Evolutionary conservation across 2,888 invertebrate species (phyloP), one percentile per base, ranked within the genome.

Genomic region (Aleiodes testaceus): DNA sequence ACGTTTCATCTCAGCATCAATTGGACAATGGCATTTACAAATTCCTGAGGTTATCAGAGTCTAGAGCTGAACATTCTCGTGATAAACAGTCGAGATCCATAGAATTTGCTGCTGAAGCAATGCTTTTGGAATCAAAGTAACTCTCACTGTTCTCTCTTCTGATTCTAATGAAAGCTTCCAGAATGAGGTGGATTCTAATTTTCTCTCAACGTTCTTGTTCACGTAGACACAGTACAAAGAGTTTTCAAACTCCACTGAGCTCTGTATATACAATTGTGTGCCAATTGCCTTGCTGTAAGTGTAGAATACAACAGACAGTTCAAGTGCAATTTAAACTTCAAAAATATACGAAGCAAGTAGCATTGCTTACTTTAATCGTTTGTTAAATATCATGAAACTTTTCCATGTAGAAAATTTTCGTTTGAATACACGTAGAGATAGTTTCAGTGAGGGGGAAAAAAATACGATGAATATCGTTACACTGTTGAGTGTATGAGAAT

Each of bases 281-380:
- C 77, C 79, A 84, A 47, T 82, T 90, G 0, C 92, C 92, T 0
- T 78, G 88, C 55, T 92, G 92, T 81, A 87, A 89, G 69, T 92
- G 92, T 77, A 36, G 36, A 88, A 90, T 0, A 81, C 85, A 0
- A 86, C 87, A 0, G 77, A 83, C 0, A 89, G 89, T 72, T 91
- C 91, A 45, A 89, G 88, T 69, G 87, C 85, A 22, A 80, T 91
- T 42, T 65, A 70, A 1, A 72, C 87, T 0, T 81, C 85, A 14
- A 84, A 90, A 72, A 88, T 88, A 14, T 91, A 91, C 9, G 91
- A 91, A 88, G 91, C 91, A 81, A 75, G 65, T 36, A 42, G 55
- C 52, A 45, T n/a, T 42, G n/a, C 45, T 42, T 11, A 45, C 1
- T 47, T 45, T 36, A 36, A 36, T 5, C 11, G 18, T 64, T 26